A percentile compares a stretch with the other conserved stretches of the same genome.
Evolutionary conservation across 2,113 vertebrate genomes (phyloP).

Genomic region (Atherinomorus stipes): DNA sequence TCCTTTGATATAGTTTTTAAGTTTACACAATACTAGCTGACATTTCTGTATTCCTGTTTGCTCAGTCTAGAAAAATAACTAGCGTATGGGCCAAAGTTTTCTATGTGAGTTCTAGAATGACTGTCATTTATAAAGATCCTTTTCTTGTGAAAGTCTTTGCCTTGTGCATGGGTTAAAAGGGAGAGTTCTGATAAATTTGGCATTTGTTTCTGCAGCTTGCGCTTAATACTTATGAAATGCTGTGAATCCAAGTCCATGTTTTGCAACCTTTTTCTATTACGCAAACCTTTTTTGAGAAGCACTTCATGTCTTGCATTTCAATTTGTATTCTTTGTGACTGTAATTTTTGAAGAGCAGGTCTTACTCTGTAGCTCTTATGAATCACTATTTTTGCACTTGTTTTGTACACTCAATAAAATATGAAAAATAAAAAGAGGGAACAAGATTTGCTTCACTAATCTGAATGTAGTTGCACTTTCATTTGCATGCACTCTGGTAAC

Average conservation of each 20-base stretch:
- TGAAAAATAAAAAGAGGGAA: conserved; percentile 52
- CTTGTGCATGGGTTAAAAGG: conserved; percentile 63
- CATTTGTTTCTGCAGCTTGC: conserved; percentile 62
- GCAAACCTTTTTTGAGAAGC: conserved; percentile 43
- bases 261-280: conserved; percentile 68
- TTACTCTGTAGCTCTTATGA: conserved; percentile 76
- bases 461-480: background rate
- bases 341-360: conserved; percentile 66
- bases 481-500: background rate
- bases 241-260: conserved; percentile 68
- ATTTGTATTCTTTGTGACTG: conserved; percentile 58
- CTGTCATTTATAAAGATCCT: conserved; percentile 54
- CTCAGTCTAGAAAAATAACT: conserved; percentile 49
- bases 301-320: conserved; percentile 57
- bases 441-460: conserved; percentile 74
- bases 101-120: conserved; percentile 60
- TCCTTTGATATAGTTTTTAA: conserved; percentile 29
- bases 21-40: conserved; percentile 7
- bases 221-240: conserved; percentile 67
- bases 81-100: conserved; percentile 64
- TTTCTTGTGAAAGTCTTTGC: conserved; percentile 63
- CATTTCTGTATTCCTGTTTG: conserved; percentile 25
- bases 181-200: conserved; percentile 57
- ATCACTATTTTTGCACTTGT: conserved; percentile 85
- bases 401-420: conserved; percentile 85